Evolutionary conservation across 2,888 invertebrate species (phyloP).

Genomic region (Luffia ferchaultella): DNA sequence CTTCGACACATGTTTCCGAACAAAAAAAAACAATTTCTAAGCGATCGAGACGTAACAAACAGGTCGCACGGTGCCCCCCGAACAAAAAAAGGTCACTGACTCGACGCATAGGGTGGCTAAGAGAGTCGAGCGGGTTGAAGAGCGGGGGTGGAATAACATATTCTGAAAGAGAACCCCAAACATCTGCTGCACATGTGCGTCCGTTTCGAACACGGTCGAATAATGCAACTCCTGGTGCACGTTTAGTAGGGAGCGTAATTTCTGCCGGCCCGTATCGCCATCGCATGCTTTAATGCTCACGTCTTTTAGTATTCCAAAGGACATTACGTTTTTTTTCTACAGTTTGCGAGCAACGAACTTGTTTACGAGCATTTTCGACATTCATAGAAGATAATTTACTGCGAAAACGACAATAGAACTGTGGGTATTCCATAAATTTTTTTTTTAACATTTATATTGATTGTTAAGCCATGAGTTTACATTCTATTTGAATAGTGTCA

Average conservation of each 20-base stretch:
- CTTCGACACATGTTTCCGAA: background rate
- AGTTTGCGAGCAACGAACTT: background rate
- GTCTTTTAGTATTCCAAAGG: constrained; percentile 39
- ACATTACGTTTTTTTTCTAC: constrained; percentile 20
- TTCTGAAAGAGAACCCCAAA: constrained; percentile 55
- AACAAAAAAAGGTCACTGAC: constrained; percentile 58
- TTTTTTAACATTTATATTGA: too few relatives aligned
- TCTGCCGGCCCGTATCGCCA: constrained; percentile 50
- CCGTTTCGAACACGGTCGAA: constrained; percentile 41
- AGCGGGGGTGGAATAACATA: constrained; percentile 45
- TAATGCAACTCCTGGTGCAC: constrained; percentile 54
- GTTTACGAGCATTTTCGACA: background rate
- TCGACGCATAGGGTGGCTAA: constrained; percentile 36
- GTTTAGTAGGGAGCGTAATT: constrained; percentile 47
- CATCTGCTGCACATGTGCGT: constrained; percentile 62
- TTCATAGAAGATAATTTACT: too few relatives aligned
- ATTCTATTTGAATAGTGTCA: too few relatives aligned
- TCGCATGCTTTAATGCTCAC: constrained; percentile 50
- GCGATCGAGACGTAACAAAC: constrained; percentile 21
- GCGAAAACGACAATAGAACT: too few relatives aligned
- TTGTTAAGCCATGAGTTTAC: too few relatives aligned
- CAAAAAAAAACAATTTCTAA: background rate
- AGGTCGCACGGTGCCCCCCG: constrained; percentile 38
- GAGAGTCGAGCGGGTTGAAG: constrained; percentile 6
- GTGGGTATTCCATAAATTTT: too few relatives aligned